Base-by-base conservation (phyloP, 64 coral and sea anemone genomes). In the Montipora foliosa region DNA sequence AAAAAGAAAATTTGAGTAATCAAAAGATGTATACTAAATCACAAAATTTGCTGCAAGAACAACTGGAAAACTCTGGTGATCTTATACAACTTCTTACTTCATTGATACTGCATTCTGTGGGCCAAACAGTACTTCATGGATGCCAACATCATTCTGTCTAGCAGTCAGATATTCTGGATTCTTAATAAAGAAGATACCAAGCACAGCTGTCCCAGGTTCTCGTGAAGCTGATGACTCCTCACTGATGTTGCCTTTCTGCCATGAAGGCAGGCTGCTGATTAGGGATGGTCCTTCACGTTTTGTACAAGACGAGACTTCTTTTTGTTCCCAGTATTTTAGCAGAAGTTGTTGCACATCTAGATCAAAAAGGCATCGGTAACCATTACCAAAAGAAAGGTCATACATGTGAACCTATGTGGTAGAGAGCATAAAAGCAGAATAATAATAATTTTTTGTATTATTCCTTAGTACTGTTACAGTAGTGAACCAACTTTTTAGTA, bases 311-410 rank as follows among this genome's bases (percentile, higher is more conserved):
- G 16, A 8, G 10, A 46, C 21, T 49, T 93, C 81, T 13, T 87
- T 76, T 19, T 79, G 80, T 3, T 78, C 70, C 46, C 68, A 69
- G 29, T 85, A 76, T 67, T 82, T 91, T 25, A 82, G 90, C 45
- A 97, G 64, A 21, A 93, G n/a, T 25, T 82, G 67, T 57, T 50
- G 25, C 16, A 95, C 37, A 73, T 93, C 88, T 49, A 96, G 68
- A 66, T 91, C 94, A 91, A 89, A 92, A 12, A 91, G 73, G 71
- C 87, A 98, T 52, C 83, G 94, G 74, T 82, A 98, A 5, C 91
- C 78, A 73, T 85, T 77, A 9, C 89, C 81, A 76, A 64, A 46
- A 64, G 89, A 80, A 2, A 98, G 79, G 74, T 93, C 96, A 88
- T 91, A 98, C 45, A 95, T 82, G 12, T 89, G 51, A 77, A 95